phyloP scores from a whole-genome alignment of 2,113 vertebrate genomes.

The Oxyura jamaicensis region DNA sequence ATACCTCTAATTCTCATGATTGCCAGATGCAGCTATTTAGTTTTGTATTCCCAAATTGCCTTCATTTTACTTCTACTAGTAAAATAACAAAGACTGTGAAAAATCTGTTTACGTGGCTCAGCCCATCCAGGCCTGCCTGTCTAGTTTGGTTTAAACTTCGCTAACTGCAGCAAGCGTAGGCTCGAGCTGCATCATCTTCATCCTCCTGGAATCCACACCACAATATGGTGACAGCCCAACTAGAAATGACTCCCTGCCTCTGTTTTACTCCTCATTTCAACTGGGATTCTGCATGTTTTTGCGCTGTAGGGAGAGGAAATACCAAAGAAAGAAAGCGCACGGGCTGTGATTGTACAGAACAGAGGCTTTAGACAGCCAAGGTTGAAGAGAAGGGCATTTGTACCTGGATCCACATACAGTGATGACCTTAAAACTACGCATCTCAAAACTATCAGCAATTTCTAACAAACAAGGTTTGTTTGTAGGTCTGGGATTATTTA shows the following conservation, averaged over 20 bases:
- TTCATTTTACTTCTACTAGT: neutral
- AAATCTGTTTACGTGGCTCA: neutral
- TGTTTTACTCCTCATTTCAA: neutral
- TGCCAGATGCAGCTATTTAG: neutral
- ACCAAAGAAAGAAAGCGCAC: neutral
- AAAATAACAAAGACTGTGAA: neutral
- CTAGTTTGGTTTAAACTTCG: neutral
- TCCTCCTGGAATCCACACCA: neutral
- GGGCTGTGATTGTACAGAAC: neutral
- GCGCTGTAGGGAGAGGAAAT: neutral
- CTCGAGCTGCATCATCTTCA: neutral
- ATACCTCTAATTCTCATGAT: neutral
- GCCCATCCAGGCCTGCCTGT: neutral
- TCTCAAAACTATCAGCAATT: neutral
- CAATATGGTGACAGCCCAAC: fast-evolving
- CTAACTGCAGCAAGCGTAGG: neutral
- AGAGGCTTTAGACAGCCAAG: neutral
- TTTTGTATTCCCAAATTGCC: neutral
- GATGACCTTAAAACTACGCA: neutral
- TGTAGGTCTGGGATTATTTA: neutral
- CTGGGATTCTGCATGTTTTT: neutral
- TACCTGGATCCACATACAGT: neutral
- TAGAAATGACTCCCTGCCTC: neutral
- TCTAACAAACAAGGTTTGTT: neutral
- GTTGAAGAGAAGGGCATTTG: neutral